A percentile compares a stretch with the other conserved stretches of the same genome.
Evolutionary conservation across 92 coral and sea anemone species (phyloP).

Genomic region (Phymanthus crucifer): DNA sequence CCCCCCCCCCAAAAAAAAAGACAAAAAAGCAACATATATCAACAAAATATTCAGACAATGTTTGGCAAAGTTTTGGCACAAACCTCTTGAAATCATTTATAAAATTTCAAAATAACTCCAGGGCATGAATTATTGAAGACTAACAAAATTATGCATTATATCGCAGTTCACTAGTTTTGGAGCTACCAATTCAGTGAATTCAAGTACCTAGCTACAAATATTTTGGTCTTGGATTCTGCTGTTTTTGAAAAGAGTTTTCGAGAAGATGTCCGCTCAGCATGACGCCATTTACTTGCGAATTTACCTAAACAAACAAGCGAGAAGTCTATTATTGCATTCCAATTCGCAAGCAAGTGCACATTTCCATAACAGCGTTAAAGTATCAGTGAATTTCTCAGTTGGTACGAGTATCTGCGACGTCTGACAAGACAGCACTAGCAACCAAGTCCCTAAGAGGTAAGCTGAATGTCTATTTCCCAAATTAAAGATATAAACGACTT

Average conservation of each 20-base stretch:
- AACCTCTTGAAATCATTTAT: neutral
- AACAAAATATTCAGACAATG: neutral
- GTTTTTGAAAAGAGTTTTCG: conserved; percentile 3
- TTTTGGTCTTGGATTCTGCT: too few relatives aligned
- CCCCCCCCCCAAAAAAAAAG: too few relatives aligned
- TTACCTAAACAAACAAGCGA: conserved; percentile 16
- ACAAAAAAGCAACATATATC: too few relatives aligned
- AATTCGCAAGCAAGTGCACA: conserved; percentile 13
- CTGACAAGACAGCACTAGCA: neutral
- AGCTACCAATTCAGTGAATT: neutral
- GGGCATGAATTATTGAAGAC: neutral
- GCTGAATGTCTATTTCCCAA: neutral
- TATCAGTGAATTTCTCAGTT: neutral
- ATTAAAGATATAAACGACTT: conserved; percentile 1
- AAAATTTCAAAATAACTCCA: neutral
- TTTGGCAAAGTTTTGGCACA: neutral
- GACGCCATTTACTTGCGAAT: neutral
- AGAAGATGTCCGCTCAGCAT: conserved; percentile 14
- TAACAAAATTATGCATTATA: neutral
- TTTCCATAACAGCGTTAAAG: neutral
- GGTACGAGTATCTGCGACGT: neutral
- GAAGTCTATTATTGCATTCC: neutral
- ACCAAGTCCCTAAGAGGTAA: neutral
- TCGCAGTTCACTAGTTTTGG: neutral
- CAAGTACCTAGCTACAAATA: too few relatives aligned